These are phyloP conservation scores for Acipenser ruthenus DNA, from an alignment of 2,797 vertebrate species.

Conservation along the genomic window DNA sequence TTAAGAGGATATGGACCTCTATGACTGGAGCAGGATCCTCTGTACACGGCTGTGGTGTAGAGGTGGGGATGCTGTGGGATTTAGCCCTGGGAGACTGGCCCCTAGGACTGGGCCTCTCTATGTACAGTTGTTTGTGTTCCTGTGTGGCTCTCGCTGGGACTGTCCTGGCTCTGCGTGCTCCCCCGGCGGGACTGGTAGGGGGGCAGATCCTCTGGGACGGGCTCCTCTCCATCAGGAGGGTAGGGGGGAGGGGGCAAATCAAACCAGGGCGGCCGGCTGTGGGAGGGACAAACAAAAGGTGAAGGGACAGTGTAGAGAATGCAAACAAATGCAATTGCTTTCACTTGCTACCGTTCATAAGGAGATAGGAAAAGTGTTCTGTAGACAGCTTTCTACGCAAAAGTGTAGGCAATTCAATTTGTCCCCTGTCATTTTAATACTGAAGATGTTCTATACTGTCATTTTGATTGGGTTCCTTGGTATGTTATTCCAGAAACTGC, in stretches of 20 bases:
- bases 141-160: constrained; percentile 11
- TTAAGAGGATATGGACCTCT: too few species aligned
- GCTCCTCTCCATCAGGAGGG: constrained; percentile 62
- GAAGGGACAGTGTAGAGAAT: neutral
- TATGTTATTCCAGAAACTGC: too few species aligned
- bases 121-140: neutral
- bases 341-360: too few species aligned
- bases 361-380: neutral
- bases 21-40: too few species aligned
- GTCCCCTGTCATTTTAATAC: too few species aligned
- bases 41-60: neutral
- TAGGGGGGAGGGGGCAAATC: constrained; percentile 93
- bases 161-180: constrained; percentile 43
- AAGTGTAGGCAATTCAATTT: too few species aligned
- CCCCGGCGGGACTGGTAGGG: constrained; percentile 63
- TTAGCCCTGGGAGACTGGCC: neutral
- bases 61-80: neutral
- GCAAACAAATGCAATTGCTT: neutral
- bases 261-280: constrained; percentile 85
- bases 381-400: too few species aligned
- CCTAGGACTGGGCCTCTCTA: constrained; percentile 1
- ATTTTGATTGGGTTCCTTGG: too few species aligned
- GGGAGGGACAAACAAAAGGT: constrained; percentile 22
- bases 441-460: too few species aligned
- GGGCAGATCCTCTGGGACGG: constrained; percentile 71